These are phyloP conservation scores for Lordiphosa stackelbergi DNA, from an alignment of 1,140 invertebrate genomes.

Conservation along the genomic window DNA sequence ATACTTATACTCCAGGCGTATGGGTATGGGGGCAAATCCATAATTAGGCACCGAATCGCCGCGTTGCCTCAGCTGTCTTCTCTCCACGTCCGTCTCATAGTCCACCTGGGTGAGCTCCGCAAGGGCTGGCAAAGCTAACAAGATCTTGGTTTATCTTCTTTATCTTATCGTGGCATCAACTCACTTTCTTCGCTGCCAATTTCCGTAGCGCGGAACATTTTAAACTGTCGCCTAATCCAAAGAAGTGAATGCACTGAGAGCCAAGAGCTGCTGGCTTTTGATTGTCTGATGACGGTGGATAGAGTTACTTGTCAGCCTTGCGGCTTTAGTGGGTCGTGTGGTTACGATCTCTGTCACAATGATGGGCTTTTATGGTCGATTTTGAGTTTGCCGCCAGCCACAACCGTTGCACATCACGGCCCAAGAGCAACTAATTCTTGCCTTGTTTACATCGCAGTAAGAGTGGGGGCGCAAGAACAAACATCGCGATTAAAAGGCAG, in stretches of 20 bases:
- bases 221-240: slow-evolving; percentile 31
- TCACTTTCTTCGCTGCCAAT: slow-evolving; percentile 75
- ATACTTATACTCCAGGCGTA: slow-evolving; percentile 55
- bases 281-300: slow-evolving; percentile 19
- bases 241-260: slow-evolving; percentile 25
- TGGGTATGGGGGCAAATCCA: slow-evolving; percentile 48
- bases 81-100: slow-evolving; percentile 27
- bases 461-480: slow-evolving; percentile 36
- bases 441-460: slow-evolving; percentile 14
- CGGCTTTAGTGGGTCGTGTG: slow-evolving; percentile 38
- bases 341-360: slow-evolving; percentile 32
- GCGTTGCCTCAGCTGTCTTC: slow-evolving; percentile 32
- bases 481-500: slow-evolving; percentile 58
- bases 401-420: slow-evolving; percentile 32
- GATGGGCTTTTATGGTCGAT: slow-evolving; percentile 21
- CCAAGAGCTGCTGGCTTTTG: slow-evolving; percentile 21
- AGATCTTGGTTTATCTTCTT: slow-evolving; percentile 25
- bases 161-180: slow-evolving; percentile 22
- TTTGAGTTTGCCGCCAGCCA: slow-evolving; percentile 25
- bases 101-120: slow-evolving; percentile 44
- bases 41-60: slow-evolving; percentile 58
- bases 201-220: slow-evolving; percentile 70
- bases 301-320: slow-evolving; percentile 44
- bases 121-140: slow-evolving; percentile 57
- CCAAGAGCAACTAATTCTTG: slow-evolving; percentile 41